phyloP scores from a whole-genome alignment of 2,797 vertebrate genomes.

The Oreochromis mossambicus region DNA sequence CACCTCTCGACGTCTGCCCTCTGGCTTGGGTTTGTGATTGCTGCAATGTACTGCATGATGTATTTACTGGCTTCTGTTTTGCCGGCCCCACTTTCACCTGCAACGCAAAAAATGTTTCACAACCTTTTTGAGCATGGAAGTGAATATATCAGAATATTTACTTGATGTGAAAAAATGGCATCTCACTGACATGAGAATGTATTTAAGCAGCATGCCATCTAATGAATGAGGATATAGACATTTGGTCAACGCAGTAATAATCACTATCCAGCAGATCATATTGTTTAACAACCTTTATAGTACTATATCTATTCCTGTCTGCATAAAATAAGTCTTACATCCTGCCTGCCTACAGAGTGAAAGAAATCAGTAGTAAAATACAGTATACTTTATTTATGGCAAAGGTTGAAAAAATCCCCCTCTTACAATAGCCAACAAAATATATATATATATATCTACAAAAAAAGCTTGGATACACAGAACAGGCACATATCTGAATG shows the following conservation, averaged over 20 bases:
- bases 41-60: slow-evolving; percentile 95
- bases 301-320: fast-evolving
- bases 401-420: background rate
- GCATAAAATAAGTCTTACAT: background rate
- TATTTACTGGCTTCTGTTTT: slow-evolving; percentile 95
- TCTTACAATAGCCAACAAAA: background rate
- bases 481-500: background rate
- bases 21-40: slow-evolving; percentile 90
- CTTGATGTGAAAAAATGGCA: background rate
- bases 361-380: background rate
- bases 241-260: background rate
- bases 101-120: background rate
- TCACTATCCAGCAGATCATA: background rate
- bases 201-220: background rate
- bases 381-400: background rate
- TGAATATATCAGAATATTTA: background rate
- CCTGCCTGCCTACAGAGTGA: background rate
- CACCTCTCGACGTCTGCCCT: slow-evolving; percentile 89
- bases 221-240: background rate
- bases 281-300: background rate
- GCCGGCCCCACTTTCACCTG: slow-evolving; percentile 92
- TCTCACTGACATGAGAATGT: background rate
- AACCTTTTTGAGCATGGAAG: fast-evolving
- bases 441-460: background rate
- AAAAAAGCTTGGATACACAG: background rate